Evolutionary conservation across 2,888 invertebrate species (phyloP).

Genomic region (Heterodera filipjevi): DNA sequence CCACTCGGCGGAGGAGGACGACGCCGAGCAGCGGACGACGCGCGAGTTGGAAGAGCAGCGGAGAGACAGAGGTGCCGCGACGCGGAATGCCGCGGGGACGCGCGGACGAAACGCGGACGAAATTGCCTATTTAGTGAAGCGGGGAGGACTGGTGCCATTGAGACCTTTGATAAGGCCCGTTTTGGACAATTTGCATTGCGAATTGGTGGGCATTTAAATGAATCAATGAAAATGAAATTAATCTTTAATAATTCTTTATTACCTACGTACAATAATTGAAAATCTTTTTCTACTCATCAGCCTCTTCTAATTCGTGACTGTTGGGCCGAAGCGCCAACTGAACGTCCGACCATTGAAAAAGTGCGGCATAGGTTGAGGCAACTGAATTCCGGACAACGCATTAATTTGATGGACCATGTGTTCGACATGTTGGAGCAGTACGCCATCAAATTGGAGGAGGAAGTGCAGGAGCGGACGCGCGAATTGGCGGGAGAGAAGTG

Average conservation of each 20-base stretch:
- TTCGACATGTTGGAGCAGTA: slow-evolving; percentile 29
- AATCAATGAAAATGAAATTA: too few species aligned
- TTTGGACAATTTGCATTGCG: slow-evolving; percentile 36
- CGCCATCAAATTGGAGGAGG: slow-evolving; percentile 26
- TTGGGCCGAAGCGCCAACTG: background rate
- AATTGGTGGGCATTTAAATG: slow-evolving; percentile 27
- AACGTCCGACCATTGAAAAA: background rate
- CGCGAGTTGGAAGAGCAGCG: too few species aligned
- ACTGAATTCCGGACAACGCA: background rate
- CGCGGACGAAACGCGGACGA: slow-evolving; percentile 38
- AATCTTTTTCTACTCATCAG: background rate
- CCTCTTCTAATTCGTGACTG: background rate
- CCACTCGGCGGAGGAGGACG: too few species aligned
- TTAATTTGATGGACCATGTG: slow-evolving; percentile 29
- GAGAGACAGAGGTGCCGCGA: too few species aligned
- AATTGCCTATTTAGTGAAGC: slow-evolving; percentile 53
- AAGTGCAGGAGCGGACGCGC: slow-evolving; percentile 29
- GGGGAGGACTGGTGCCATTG: slow-evolving; percentile 44
- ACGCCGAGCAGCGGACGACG: too few species aligned
- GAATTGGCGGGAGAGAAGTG: slow-evolving; percentile 28
- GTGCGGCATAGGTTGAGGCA: background rate
- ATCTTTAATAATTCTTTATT: too few species aligned
- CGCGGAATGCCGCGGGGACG: background rate
- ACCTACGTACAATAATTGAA: too few species aligned
- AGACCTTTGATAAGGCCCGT: slow-evolving; percentile 44